phyloP scores from a whole-genome alignment of 2,797 vertebrate species.

The Takifugu ocellatus region DNA sequence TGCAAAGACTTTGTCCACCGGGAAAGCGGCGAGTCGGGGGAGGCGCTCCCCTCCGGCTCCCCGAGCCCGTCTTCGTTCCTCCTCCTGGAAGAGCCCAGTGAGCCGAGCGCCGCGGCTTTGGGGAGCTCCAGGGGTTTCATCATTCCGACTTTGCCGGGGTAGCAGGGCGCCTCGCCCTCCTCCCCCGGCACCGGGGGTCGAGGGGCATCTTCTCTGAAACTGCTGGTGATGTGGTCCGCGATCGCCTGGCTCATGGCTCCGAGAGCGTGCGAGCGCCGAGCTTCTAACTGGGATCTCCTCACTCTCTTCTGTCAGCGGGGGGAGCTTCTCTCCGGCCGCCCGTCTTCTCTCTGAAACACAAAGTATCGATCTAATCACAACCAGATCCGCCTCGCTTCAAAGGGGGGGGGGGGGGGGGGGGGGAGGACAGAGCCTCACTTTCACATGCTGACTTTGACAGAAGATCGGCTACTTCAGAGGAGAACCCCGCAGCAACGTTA shows the following conservation, averaged over 20 bases:
- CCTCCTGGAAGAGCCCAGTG: conserved; percentile 74
- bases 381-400: conserved; percentile 93
- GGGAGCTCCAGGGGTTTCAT: conserved; percentile 78
- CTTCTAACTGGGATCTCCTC: conserved; percentile 79
- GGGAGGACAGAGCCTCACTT: conserved; percentile 41
- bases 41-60: conserved; percentile 94
- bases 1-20: conserved; percentile 95
- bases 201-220: conserved; percentile 97
- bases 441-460: conserved; percentile 66
- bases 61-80: conserved; percentile 91
- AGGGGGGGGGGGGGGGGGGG: conserved; percentile 64
- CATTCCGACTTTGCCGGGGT: conserved; percentile 69
- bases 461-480: conserved; percentile 1
- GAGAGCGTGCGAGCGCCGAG: conserved; percentile 54
- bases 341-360: conserved; percentile 87
- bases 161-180: conserved; percentile 90
- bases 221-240: conserved; percentile 84
- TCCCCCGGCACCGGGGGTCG: conserved; percentile 94
- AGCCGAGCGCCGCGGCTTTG: conserved; percentile 51
- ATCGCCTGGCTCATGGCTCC: conserved; percentile 91
- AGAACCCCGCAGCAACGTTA: conserved; percentile 48
- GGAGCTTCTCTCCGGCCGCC: conserved; percentile 80
- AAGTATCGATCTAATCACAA: conserved; percentile 96
- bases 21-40: conserved; percentile 89
- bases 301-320: conserved; percentile 90